These are phyloP conservation scores for Drosophila orena DNA, from an alignment of 1,140 invertebrate species.

Conservation along the genomic window DNA sequence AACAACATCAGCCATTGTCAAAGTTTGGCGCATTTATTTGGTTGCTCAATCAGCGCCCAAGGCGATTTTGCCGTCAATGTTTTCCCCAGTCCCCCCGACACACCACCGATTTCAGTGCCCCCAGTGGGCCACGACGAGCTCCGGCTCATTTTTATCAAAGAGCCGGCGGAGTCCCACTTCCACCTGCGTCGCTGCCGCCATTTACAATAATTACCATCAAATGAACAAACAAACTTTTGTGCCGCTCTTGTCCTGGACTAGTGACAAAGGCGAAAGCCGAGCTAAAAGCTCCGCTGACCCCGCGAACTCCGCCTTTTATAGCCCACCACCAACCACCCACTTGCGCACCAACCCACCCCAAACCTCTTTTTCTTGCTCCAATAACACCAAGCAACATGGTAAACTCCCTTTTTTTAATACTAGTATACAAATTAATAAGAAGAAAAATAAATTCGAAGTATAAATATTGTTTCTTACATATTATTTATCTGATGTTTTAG, in stretches of 20 bases:
- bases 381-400: constrained; percentile 31
- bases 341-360: constrained; percentile 19
- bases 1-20: constrained; percentile 82
- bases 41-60: constrained; percentile 82
- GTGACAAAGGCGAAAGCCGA: constrained; percentile 28
- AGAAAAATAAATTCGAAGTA: no score
- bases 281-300: constrained; percentile 29
- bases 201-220: constrained; percentile 83
- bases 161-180: constrained; percentile 45
- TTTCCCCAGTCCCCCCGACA: background rate
- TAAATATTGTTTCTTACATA: no score
- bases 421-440: no score
- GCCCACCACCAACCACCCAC: constrained; percentile 6
- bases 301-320: background rate
- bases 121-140: constrained; percentile 28
- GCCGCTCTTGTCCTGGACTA: constrained; percentile 62
- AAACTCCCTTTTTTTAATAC: no score
- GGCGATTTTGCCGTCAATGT: constrained; percentile 69
- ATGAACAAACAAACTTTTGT: constrained; percentile 83
- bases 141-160: constrained; percentile 71
- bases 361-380: constrained; percentile 23
- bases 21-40: constrained; percentile 83
- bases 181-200: constrained; percentile 66
- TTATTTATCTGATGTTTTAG: no score
- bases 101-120: background rate